These are phyloP conservation scores for Autographa pulchrina DNA, from an alignment of 2,888 invertebrate genomes.

Conservation along the genomic window DNA sequence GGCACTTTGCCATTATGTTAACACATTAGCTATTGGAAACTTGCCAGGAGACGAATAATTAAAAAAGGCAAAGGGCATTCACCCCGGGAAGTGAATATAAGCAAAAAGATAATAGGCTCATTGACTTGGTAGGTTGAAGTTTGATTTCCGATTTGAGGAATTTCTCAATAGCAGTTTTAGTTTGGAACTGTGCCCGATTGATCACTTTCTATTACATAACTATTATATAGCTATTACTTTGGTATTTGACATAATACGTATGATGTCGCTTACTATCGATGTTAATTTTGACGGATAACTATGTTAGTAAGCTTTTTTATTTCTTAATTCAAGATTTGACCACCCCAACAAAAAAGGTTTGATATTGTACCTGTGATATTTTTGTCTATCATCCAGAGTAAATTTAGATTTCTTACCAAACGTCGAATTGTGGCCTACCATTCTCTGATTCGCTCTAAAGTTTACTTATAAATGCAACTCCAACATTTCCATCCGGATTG, in stretches of 20 bases:
- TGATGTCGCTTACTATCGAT: no score
- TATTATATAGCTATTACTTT: no score
- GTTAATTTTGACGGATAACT: no score
- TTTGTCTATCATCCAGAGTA: no score
- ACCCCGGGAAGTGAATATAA: constrained; percentile 25
- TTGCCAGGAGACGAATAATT: constrained; percentile 49
- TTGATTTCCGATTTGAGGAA: background rate
- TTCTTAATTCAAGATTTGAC: no score
- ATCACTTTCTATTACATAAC: background rate
- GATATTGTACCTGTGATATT: no score
- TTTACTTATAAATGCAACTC: background rate
- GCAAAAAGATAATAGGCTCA: background rate
- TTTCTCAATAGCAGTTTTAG: background rate
- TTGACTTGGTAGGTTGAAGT: background rate
- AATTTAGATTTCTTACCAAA: no score
- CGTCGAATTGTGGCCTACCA: no score
- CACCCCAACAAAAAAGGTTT: no score
- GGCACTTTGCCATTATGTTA: constrained; percentile 31
- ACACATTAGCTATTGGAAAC: constrained; percentile 52
- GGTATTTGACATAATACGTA: no score
- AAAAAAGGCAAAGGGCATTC: constrained; percentile 55
- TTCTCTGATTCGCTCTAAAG: background rate
- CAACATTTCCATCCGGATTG: background rate
- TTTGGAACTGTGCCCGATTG: background rate
- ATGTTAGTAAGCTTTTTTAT: no score